Evolutionary conservation across 2,888 invertebrate genomes (phyloP).

Genomic region (Ichneumoninae sp.): DNA sequence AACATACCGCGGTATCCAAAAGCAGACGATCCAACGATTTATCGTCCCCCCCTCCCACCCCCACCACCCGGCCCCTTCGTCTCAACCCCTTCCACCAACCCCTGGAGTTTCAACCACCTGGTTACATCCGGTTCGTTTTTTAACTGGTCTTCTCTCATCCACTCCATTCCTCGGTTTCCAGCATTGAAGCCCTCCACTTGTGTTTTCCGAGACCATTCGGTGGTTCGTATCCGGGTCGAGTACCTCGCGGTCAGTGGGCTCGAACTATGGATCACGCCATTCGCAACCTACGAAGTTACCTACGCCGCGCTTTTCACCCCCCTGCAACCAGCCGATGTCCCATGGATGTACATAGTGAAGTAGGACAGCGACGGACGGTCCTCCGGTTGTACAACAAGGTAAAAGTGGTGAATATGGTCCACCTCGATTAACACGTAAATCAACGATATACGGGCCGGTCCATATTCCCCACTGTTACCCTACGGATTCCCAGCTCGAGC

Average conservation of each 20-base stretch:
- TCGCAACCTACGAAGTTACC: constrained; percentile 46
- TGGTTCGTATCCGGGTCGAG: constrained; percentile 61
- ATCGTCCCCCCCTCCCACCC: background rate
- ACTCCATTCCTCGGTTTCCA: constrained; percentile 12
- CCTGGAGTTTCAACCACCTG: background rate
- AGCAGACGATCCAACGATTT: constrained; percentile 8
- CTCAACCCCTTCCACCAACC: too few relatives aligned
- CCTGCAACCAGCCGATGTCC: background rate
- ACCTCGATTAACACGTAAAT: too few relatives aligned
- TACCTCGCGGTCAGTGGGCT: constrained; percentile 25
- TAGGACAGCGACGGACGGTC: constrained; percentile 13
- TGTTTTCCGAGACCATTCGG: constrained; percentile 41
- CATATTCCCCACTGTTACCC: too few relatives aligned
- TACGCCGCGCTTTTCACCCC: constrained; percentile 5
- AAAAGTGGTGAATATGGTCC: too few relatives aligned
- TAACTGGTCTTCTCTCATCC: background rate
- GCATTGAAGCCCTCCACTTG: constrained; percentile 22
- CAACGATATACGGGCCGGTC: too few relatives aligned
- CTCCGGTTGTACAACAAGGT: too few relatives aligned
- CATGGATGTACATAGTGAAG: constrained; percentile 7
- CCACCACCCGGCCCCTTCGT: background rate
- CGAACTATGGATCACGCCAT: constrained; percentile 49
- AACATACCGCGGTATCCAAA: constrained; percentile 1
- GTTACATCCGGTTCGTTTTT: background rate
- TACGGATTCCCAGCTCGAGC: background rate